Percentiles rank a stretch among this genome's conserved stretches.
Conservation (phyloP, 2,797 vertebrate genomes). For the Huso huso region DNA sequence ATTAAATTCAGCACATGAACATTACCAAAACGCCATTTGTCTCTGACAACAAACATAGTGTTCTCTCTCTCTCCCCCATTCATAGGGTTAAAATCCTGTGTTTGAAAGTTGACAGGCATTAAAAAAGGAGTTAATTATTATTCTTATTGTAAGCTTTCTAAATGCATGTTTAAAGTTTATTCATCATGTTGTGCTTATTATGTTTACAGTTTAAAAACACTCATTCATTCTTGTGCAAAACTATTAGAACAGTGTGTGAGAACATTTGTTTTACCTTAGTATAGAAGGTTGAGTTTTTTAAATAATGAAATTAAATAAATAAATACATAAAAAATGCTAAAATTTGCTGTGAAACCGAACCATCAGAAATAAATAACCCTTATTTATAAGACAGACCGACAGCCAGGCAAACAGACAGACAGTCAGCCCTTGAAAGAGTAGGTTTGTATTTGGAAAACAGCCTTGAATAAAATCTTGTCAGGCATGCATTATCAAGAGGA, state of each 20-base stretch:
- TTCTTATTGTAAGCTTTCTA: background rate
- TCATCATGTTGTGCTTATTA: too few relatives aligned
- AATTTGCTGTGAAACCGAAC: too few relatives aligned
- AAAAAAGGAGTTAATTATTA: background rate
- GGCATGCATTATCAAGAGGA: constrained; percentile 58
- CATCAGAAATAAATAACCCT: too few relatives aligned
- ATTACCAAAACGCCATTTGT: constrained; percentile 65
- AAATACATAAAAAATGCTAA: too few relatives aligned
- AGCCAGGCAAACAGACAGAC: background rate
- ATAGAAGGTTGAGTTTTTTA: too few relatives aligned
- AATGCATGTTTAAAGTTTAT: too few relatives aligned
- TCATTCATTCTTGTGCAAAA: too few relatives aligned
- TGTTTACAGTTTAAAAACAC: too few relatives aligned
- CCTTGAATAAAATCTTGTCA: constrained; percentile 42
- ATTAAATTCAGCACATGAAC: constrained; percentile 63
- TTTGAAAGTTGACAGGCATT: constrained; percentile 32
- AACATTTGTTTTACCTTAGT: too few relatives aligned
- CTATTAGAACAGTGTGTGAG: too few relatives aligned
- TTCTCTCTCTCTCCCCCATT: constrained; percentile 30
- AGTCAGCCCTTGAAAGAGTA: background rate
- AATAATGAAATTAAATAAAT: too few relatives aligned
- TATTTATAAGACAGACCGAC: too few relatives aligned
- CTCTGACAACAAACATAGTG: constrained; percentile 54
- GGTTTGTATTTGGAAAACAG: constrained; percentile 3
- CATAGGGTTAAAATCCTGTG: constrained; percentile 20